These are phyloP conservation scores for Tachina fera DNA, from an alignment of 2,888 invertebrate genomes.

Conservation along the genomic window DNA sequence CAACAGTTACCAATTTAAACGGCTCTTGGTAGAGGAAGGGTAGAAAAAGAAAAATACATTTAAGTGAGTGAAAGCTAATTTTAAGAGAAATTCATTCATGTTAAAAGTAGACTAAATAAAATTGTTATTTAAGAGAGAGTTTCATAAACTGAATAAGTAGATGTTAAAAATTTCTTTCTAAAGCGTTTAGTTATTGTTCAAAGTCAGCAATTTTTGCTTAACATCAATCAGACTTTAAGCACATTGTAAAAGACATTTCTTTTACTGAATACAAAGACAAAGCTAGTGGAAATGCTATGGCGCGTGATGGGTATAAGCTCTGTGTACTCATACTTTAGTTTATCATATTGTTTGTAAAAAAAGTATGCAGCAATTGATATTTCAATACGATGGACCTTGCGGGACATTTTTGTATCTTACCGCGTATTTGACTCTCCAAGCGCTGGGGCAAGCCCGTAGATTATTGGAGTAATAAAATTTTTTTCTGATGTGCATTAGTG, in stretches of 20 bases:
- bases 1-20: conserved; percentile 28
- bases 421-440: too few relatives aligned
- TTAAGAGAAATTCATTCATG: conserved; percentile 3
- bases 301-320: too few relatives aligned
- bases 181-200: neutral
- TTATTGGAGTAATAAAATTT: too few relatives aligned
- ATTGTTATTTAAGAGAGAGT: neutral
- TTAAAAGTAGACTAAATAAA: neutral
- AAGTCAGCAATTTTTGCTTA: neutral
- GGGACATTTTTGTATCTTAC: too few relatives aligned
- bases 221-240: neutral
- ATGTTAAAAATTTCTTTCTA: neutral
- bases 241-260: neutral
- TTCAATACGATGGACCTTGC: too few relatives aligned
- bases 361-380: too few relatives aligned
- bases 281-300: too few relatives aligned
- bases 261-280: too few relatives aligned
- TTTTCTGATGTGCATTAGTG: too few relatives aligned
- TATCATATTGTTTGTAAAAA: too few relatives aligned
- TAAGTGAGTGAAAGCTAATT: neutral
- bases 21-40: neutral
- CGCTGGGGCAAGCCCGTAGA: too few relatives aligned
- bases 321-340: too few relatives aligned
- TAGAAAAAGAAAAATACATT: neutral
- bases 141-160: neutral